Evolutionary conservation across 1,140 invertebrate genomes (phyloP), one percentile per base, ranked within the genome.

Genomic region (Listronotus oregonensis): DNA sequence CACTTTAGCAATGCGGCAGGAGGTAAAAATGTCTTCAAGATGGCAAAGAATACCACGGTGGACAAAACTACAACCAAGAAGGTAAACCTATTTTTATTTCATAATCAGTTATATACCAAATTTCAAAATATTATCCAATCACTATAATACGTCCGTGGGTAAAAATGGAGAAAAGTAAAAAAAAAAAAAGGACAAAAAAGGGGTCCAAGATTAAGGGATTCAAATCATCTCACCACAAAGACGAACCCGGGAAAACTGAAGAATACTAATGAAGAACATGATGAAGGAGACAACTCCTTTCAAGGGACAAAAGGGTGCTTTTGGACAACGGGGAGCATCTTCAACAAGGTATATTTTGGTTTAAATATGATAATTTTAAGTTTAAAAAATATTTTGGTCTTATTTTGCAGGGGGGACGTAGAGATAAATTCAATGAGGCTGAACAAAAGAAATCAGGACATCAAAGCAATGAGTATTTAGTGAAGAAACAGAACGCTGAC

Each of bases 261-360:
- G 85, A 83, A 67, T 88, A 83, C 79, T 87, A 86, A 88, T 58
- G 86, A 87, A 67, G 82, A 83, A n/a, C 83, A 87, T 68, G 85
- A 87, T 69, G 85, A 86, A 71, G 85, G 82, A 0, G 84, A 85
- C 50, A 78, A 86, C 34, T 78, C 81, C 40, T 82, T 80, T 82
- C 56, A 82, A 83, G 50, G 77, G 74, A 8, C 58, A 74, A 52
- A 76, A 78, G 32, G 83, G 82, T 10, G 79, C 77, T 0, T 85
- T 83, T 64, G 85, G 83, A 0, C 82, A 85, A 67, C 81, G 83
- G 12, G 75, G 80, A 6, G 79, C 80, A n/a, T 80, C 82, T 69
- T 76, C 79, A 0, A 81, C 78, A 83, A 70, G 57, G 65, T 62
- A 61, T 21, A 42, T 51, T 37, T 44, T 40, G 12, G 34, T 34